Conservation (phyloP, 1,140 invertebrate genomes). For the Drosophila kikkawai region DNA sequence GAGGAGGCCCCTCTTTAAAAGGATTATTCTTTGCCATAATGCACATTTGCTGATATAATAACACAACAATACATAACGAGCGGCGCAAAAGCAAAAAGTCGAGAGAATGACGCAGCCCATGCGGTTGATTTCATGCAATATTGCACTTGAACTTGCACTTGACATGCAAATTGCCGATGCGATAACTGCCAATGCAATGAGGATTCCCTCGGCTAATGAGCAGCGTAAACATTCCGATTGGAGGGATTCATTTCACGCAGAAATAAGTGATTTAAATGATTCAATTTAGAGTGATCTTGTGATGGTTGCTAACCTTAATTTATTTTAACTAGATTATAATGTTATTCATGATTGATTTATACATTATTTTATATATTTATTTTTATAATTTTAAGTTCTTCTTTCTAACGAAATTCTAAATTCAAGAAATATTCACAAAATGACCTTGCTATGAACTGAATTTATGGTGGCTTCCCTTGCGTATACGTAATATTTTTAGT, state of each 20-base stretch:
- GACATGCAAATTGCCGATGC: slow-evolving; percentile 54
- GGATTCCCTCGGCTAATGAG: slow-evolving; percentile 12
- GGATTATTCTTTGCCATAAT: slow-evolving; percentile 47
- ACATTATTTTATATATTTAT: background rate
- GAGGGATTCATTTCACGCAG: slow-evolving; percentile 9
- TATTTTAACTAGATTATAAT: background rate
- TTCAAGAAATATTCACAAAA: too few species aligned
- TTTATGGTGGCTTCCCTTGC: background rate
- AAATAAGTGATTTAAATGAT: background rate
- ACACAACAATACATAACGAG: slow-evolving; percentile 10
- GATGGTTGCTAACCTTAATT: too few species aligned
- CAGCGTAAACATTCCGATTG: background rate
- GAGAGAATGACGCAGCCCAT: slow-evolving; percentile 25
- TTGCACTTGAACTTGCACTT: slow-evolving; percentile 77
- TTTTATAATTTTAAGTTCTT: background rate
- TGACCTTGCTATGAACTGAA: too few species aligned
- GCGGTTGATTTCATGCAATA: slow-evolving; percentile 36
- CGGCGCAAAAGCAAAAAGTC: slow-evolving; percentile 30
- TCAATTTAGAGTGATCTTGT: too few species aligned
- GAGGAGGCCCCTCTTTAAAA: slow-evolving; percentile 29
- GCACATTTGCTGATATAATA: slow-evolving; percentile 43
- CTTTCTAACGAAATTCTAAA: too few species aligned
- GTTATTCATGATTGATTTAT: background rate
- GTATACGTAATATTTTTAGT: background rate
- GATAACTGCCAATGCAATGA: slow-evolving; percentile 27